Conservation (phyloP, 2,113 vertebrate genomes). For the Sylvia atricapilla region DNA sequence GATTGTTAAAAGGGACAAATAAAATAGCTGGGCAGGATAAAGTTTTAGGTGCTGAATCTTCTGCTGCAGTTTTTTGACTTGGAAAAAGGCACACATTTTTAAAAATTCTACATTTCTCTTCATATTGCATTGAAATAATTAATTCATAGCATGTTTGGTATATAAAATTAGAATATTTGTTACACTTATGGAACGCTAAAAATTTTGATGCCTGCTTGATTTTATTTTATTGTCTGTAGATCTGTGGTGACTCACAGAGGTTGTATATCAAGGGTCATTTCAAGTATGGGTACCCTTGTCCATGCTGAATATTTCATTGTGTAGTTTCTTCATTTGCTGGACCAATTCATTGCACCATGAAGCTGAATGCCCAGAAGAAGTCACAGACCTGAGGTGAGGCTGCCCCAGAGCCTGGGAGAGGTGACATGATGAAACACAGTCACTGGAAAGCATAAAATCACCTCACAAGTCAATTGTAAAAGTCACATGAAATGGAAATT, state of each 20-base stretch:
- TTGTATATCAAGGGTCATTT: background rate
- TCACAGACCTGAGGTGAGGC: background rate
- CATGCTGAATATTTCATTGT: background rate
- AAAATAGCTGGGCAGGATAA: background rate
- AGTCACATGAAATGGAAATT: background rate
- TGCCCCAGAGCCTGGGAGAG: background rate
- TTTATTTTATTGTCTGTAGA: background rate
- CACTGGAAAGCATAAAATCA: background rate
- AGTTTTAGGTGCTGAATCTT: background rate
- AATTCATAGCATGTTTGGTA: background rate
- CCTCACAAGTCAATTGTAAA: background rate
- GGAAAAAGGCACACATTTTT: background rate
- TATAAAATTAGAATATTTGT: background rate
- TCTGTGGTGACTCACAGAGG: background rate
- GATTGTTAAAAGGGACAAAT: background rate
- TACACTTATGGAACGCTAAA: background rate
- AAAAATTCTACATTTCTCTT: background rate
- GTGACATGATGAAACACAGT: fast-evolving
- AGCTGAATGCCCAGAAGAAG: background rate
- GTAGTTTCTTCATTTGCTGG: background rate
- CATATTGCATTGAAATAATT: background rate
- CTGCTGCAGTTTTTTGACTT: background rate
- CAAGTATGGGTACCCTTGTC: background rate
- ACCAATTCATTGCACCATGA: background rate
- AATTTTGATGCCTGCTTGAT: background rate